These are phyloP conservation scores for Dasypus novemcinctus DNA, from an alignment of 2,113 vertebrate species.

Conservation along the genomic window DNA sequence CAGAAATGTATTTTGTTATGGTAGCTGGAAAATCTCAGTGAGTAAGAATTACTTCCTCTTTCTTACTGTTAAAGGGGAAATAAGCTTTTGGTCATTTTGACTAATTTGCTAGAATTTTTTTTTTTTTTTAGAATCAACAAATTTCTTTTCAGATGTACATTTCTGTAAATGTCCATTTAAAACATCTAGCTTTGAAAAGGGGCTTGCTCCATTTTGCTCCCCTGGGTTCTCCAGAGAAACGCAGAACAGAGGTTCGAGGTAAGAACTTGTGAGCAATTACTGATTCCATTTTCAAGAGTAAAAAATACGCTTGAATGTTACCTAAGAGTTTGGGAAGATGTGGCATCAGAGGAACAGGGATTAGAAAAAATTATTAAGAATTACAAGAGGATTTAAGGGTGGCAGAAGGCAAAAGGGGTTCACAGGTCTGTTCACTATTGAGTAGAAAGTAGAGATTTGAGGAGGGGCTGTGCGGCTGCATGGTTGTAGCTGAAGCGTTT, in stretches of 20 bases:
- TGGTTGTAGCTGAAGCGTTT: background rate
- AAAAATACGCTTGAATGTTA: background rate
- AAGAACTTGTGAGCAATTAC: background rate
- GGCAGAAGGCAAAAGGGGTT: background rate
- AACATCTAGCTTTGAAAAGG: background rate
- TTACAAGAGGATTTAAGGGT: background rate
- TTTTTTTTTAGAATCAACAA: background rate
- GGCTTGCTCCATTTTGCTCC: background rate
- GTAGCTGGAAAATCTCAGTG: background rate
- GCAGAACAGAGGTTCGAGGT: background rate
- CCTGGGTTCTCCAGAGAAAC: background rate
- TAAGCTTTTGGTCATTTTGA: background rate
- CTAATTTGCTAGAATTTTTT: background rate
- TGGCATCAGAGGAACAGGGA: background rate
- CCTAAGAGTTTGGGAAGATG: background rate
- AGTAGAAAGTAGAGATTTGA: background rate
- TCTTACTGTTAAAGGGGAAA: background rate
- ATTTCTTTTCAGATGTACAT: background rate
- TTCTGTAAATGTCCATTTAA: background rate
- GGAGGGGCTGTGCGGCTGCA: rapidly evolving
- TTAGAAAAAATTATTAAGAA: background rate
- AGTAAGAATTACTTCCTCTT: background rate
- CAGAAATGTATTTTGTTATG: background rate
- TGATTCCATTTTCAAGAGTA: background rate
- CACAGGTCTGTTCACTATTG: too few relatives aligned